Evolutionary conservation across 2,113 vertebrate genomes (phyloP), one percentile per base, ranked within the genome.

Genomic region (Condylura cristata): DNA sequence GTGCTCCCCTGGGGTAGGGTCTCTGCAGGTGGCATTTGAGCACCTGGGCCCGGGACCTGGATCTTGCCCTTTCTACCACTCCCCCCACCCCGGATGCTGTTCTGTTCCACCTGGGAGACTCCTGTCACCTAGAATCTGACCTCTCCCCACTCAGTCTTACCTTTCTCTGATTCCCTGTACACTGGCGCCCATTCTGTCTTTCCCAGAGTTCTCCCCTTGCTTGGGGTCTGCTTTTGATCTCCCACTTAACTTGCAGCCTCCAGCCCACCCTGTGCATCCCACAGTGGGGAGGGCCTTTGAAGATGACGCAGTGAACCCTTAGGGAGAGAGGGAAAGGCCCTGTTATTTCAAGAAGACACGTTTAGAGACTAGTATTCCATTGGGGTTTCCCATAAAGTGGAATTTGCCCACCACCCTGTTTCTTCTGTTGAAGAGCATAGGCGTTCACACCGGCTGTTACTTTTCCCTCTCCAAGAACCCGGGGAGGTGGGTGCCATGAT

Each of bases 361-460:
- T 70, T 82, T 20, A 84, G 53, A 65, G 66, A 44, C 9, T 1
- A 70, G 30, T 41, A 11, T 30, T 58, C 84, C 91, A 60, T 81
- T 28, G 7, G 44, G n/a, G 44, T 6, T 30, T 60, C 74, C 80
- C 78, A 51, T 34, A 37, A 82, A 48, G 75, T n/a, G 53, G 44
- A 61, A 26, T 48, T 61, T 75, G 65, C 90, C 63, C 20, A 6
- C 82, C 48, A 10, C 30, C 70, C 37, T n/a, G 1, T 88, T 6
- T 91, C 72, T 56, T 51, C 94, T 65, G 82, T 71, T 18, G 76
- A 75, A 28, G 72, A 65, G 20, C 95, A 68, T 28, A 14, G 6
- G 68, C 80, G 63, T 65, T 58, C 63, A 13, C 84, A 61, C 11
- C 0, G 39, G 71, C 18, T n/a, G 48, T 65, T 4, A 2, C 70